A percentile compares a stretch with the other conserved stretches of the same genome.
Conservation (phyloP, 2,888 invertebrate species). For the Hypomecis punctinalis region DNA sequence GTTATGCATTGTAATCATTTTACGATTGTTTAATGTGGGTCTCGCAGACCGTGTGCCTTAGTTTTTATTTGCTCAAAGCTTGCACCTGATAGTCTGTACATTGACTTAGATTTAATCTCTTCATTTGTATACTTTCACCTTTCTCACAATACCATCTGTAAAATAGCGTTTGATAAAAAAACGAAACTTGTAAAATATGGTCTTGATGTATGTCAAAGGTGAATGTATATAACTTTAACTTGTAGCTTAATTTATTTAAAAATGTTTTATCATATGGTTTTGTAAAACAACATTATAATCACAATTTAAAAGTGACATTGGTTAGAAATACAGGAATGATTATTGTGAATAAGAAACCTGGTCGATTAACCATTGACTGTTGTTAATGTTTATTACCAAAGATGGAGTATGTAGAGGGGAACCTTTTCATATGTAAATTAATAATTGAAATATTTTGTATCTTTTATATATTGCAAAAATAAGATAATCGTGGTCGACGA, state of each 20-base stretch:
- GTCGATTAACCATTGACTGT: slow-evolving; percentile 71
- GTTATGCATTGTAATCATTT: slow-evolving; percentile 43
- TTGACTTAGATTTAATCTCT: slow-evolving; percentile 54
- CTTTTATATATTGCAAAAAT: slow-evolving; percentile 79
- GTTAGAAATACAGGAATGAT: slow-evolving; percentile 55
- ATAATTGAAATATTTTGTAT: slow-evolving; percentile 79
- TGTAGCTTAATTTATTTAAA: slow-evolving; percentile 37
- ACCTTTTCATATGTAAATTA: slow-evolving; percentile 76
- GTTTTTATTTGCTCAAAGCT: slow-evolving; percentile 77
- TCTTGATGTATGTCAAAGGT: slow-evolving; percentile 38
- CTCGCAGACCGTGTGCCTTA: slow-evolving; percentile 76
- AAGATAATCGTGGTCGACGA: slow-evolving; percentile 72
- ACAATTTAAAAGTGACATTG: slow-evolving; percentile 48
- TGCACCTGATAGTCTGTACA: slow-evolving; percentile 72
- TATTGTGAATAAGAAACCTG: slow-evolving; percentile 64
- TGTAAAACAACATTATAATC: slow-evolving; percentile 41
- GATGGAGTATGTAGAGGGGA: slow-evolving; percentile 73
- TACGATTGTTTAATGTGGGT: slow-evolving; percentile 56
- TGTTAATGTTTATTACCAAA: slow-evolving; percentile 82
- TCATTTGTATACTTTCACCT: slow-evolving; percentile 42
- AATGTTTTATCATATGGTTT: slow-evolving; percentile 39
- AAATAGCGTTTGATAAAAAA: slow-evolving; percentile 23
- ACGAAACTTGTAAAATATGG: slow-evolving; percentile 14
- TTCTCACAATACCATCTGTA: slow-evolving; percentile 26
- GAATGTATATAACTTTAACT: slow-evolving; percentile 23